These are phyloP conservation scores for Drosophila sp. DNA, from an alignment of 1,140 invertebrate genomes.

Conservation along the genomic window DNA sequence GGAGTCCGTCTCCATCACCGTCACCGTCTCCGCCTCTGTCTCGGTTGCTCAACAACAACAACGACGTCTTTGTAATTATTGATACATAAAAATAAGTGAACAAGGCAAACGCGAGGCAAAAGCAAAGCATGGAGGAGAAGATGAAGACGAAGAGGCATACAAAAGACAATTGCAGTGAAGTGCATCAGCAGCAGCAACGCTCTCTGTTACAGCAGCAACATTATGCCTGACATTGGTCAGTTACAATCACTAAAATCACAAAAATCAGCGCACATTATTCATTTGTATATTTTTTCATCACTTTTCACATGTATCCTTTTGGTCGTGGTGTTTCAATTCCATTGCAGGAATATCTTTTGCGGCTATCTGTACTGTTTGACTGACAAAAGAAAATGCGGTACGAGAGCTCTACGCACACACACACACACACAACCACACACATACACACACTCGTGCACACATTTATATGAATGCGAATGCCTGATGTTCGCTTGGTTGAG, in stretches of 20 bases:
- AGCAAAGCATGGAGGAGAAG: not conserved
- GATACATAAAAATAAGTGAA: conserved; percentile 75
- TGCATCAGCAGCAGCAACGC: conserved; percentile 35
- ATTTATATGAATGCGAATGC: conserved; percentile 37
- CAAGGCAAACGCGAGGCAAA: conserved; percentile 39
- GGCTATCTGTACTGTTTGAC: conserved; percentile 40
- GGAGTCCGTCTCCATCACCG: conserved; percentile 31
- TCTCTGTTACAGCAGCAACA: not conserved
- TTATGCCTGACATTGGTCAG: conserved; percentile 7
- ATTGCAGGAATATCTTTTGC: conserved; percentile 27
- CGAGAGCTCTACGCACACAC: conserved; percentile 48
- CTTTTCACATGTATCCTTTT: conserved; percentile 20
- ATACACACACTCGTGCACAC: conserved; percentile 36
- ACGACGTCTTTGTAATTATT: conserved; percentile 72
- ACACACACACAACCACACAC: conserved; percentile 29
- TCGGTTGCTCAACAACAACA: conserved; percentile 48
- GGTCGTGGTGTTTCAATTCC: conserved; percentile 43
- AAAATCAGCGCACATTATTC: conserved; percentile 1
- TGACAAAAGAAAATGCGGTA: conserved; percentile 75
- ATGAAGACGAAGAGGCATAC: not conserved
- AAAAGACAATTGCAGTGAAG: conserved; percentile 33
- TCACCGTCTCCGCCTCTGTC: conserved; percentile 60
- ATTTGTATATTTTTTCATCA: not conserved
- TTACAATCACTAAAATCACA: conserved; percentile 1
- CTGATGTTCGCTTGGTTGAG: conserved; percentile 60